Evolutionary conservation across 2,797 vertebrate species (phyloP).

Genomic region (Amniataba percoides): DNA sequence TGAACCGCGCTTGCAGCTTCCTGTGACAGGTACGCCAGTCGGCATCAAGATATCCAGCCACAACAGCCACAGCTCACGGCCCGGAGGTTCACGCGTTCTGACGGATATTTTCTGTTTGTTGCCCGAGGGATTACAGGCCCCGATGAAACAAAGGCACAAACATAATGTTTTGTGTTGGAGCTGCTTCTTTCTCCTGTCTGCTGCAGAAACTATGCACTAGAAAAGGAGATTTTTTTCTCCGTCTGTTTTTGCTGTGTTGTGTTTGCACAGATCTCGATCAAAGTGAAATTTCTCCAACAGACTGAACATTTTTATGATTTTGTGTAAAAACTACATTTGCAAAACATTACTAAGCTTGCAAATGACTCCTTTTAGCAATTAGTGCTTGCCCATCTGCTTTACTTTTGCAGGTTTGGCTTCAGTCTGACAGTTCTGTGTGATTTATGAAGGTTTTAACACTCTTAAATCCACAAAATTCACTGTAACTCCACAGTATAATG

Average conservation of each 20-base stretch:
- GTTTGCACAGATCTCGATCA: constrained; percentile 17
- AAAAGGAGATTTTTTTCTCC: not conserved
- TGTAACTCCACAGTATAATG: not conserved
- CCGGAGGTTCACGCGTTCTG: constrained; percentile 79
- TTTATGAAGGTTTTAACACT: too few species aligned
- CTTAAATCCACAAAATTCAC: not conserved
- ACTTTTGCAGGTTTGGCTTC: not conserved
- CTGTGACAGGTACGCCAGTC: constrained; percentile 83
- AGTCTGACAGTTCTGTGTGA: not conserved
- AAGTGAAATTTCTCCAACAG: constrained; percentile 32
- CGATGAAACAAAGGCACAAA: constrained; percentile 76
- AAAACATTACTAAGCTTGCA: constrained; percentile 19
- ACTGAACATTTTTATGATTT: constrained; percentile 20
- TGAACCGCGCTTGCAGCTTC: constrained; percentile 77
- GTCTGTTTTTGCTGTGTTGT: constrained; percentile 48
- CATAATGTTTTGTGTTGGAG: constrained; percentile 82
- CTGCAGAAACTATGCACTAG: constrained; percentile 25
- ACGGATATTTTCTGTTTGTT: constrained; percentile 84
- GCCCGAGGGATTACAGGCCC: constrained; percentile 79
- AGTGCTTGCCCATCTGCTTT: constrained; percentile 14
- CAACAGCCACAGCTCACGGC: constrained; percentile 63
- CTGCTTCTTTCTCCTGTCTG: constrained; percentile 65
- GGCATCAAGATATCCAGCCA: constrained; percentile 76
- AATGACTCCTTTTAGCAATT: not conserved
- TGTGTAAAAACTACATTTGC: constrained; percentile 1